Percentiles rank a stretch among this genome's conserved stretches.
Conservation (phyloP, 2,113 vertebrate species). For the Cairina moschata region DNA sequence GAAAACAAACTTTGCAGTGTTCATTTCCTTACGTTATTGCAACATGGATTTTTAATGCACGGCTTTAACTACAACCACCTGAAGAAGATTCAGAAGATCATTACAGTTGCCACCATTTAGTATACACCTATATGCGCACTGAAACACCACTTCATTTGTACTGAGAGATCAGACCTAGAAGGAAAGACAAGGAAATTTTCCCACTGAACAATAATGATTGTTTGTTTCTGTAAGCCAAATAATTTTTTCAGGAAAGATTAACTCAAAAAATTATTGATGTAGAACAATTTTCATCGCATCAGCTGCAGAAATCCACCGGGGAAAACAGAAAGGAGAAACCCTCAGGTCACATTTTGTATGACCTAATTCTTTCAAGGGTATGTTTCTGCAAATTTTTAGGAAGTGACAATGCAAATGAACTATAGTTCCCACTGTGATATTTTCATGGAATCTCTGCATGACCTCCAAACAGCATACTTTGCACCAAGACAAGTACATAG, state of each 20-base stretch:
- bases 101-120: background rate
- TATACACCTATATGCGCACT: background rate
- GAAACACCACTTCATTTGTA: background rate
- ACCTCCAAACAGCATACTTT: background rate
- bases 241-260: constrained; percentile 35
- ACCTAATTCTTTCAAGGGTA: constrained; percentile 57
- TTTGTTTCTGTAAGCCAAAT: background rate
- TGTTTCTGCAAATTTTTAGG: constrained; percentile 53
- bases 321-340: constrained; percentile 41
- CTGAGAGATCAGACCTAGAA: background rate
- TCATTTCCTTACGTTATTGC: background rate
- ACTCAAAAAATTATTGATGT: constrained; percentile 42
- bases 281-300: constrained; percentile 16
- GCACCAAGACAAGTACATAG: background rate
- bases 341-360: constrained; percentile 45
- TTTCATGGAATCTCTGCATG: constrained; percentile 7
- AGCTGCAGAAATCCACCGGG: constrained; percentile 6
- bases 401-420: constrained; percentile 38
- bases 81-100: background rate
- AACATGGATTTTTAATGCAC: background rate
- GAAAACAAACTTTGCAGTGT: background rate
- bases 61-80: background rate
- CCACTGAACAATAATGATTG: background rate
- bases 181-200: background rate
- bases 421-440: background rate